A percentile compares a stretch with the other conserved stretches of the same genome.
These are phyloP conservation scores for Pteria penguin DNA, from an alignment of 2,888 invertebrate genomes.

Conservation along the genomic window DNA sequence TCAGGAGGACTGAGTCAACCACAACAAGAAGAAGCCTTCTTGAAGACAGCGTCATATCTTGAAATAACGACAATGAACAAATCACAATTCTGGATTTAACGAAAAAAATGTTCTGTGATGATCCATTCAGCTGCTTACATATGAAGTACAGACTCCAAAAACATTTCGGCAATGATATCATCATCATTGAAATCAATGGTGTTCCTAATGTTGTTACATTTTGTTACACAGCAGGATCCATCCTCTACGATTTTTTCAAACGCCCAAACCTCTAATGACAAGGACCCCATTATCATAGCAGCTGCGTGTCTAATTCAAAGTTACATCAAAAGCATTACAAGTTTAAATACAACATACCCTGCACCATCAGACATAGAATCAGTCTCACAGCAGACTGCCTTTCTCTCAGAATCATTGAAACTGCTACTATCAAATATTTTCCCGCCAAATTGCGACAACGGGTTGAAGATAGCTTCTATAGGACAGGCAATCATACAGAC, in stretches of 20 bases:
- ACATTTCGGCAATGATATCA: slow-evolving; percentile 34
- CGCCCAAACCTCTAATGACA: background rate
- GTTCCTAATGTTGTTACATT: slow-evolving; percentile 33
- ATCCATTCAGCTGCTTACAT: slow-evolving; percentile 27
- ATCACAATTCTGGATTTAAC: slow-evolving; percentile 32
- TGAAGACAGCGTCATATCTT: background rate
- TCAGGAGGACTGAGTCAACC: background rate
- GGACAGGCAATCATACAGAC: background rate
- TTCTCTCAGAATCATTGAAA: background rate
- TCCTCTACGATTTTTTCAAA: slow-evolving; percentile 32
- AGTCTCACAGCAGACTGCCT: background rate
- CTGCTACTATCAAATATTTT: background rate
- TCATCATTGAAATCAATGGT: slow-evolving; percentile 29
- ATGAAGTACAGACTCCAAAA: slow-evolving; percentile 34
- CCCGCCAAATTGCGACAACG: background rate
- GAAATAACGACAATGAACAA: slow-evolving; percentile 22
- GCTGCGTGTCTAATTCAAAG: slow-evolving; percentile 2
- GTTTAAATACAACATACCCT: background rate
- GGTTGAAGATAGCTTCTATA: background rate
- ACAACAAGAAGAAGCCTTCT: background rate
- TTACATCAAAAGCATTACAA: background rate
- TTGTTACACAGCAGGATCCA: slow-evolving; percentile 25
- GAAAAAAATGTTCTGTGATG: slow-evolving; percentile 34
- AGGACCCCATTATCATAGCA: background rate
- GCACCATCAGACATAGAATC: background rate